phyloP scores from a whole-genome alignment of 2,113 vertebrate species.

The Dryoscopus gambensis region DNA sequence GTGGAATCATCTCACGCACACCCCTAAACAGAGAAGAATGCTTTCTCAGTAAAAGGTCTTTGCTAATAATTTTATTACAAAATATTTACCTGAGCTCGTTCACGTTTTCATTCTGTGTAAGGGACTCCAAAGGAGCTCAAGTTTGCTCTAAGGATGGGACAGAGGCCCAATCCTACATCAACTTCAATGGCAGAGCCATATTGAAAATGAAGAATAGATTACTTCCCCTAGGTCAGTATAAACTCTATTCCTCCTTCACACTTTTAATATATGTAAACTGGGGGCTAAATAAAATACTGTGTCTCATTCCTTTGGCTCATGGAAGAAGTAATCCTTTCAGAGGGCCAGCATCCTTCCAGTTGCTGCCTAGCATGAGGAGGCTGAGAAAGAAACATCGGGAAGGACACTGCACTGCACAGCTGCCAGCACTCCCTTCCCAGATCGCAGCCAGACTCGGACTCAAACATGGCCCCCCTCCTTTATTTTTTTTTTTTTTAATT shows the following conservation, averaged over 20 bases:
- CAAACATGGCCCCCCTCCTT: fast-evolving
- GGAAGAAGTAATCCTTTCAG: background rate
- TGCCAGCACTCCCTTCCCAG: background rate
- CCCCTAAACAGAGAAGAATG: background rate
- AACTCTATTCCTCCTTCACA: background rate
- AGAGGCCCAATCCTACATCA: background rate
- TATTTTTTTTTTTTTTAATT: background rate
- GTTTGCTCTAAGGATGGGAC: background rate
- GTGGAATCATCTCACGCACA: background rate
- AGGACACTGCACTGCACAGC: background rate
- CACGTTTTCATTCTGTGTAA: background rate
- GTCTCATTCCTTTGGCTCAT: background rate
- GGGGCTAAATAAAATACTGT: background rate
- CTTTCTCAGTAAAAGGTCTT: background rate
- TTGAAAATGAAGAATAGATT: background rate
- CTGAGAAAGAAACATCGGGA: background rate
- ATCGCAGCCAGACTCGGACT: fast-evolving
- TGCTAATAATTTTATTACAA: background rate
- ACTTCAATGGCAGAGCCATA: background rate
- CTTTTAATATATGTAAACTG: background rate
- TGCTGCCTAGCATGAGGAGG: background rate
- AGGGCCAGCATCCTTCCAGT: background rate
- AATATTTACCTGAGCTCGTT: background rate
- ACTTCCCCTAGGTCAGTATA: background rate
- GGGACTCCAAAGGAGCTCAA: background rate